Conservation (phyloP, 2,113 vertebrate genomes). For the Campylorhamphus procurvoides region DNA sequence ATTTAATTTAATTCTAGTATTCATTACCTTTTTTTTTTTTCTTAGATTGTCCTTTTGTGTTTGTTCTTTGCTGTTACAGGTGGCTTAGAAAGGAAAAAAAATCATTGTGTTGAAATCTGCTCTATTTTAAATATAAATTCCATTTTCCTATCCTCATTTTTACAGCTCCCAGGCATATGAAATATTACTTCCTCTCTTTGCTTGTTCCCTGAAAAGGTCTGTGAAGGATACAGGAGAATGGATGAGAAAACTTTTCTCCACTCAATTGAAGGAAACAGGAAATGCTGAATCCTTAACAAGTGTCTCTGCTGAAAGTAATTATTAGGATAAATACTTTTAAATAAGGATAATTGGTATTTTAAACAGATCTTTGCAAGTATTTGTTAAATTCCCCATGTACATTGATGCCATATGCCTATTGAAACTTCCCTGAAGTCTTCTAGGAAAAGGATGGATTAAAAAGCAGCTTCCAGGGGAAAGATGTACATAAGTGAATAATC, state of each 20-base stretch:
- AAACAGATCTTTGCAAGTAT: neutral
- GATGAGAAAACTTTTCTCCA: neutral
- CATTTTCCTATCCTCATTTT: neutral
- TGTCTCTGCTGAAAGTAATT: neutral
- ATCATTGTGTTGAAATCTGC: neutral
- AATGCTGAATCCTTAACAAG: neutral
- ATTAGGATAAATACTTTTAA: constrained; percentile 25
- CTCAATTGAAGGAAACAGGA: neutral
- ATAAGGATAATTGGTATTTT: neutral
- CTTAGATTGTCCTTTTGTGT: neutral
- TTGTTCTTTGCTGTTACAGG: neutral
- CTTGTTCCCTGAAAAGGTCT: neutral
- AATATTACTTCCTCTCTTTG: neutral
- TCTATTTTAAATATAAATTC: constrained; percentile 18
- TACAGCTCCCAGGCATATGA: neutral
- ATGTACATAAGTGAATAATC: neutral
- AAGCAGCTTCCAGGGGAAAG: neutral
- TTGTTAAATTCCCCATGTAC: neutral
- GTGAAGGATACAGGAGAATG: neutral
- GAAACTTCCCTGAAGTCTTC: constrained; percentile 12
- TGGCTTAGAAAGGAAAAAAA: constrained; percentile 10
- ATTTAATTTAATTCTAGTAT: constrained; percentile 3
- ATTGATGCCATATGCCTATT: neutral
- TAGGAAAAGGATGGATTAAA: neutral
- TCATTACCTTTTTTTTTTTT: neutral